A percentile compares a stretch with the other conserved stretches of the same genome.
Conservation (phyloP, 2,888 invertebrate genomes). For the Apotomis betuletana region DNA sequence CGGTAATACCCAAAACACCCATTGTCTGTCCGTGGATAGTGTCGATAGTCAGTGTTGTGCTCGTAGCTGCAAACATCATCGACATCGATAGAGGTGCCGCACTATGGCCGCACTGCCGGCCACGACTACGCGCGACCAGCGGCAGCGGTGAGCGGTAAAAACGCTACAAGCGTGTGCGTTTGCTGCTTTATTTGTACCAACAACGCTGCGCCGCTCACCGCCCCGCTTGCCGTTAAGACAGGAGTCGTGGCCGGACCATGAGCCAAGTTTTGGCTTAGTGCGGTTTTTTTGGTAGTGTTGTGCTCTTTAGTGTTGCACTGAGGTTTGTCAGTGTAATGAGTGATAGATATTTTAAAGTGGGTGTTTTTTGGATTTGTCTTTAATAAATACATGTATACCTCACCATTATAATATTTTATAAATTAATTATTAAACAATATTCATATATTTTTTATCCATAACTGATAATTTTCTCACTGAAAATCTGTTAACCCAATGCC, state of each 20-base stretch:
- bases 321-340: constrained; percentile 11
- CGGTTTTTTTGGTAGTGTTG: constrained; percentile 21
- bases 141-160: no score
- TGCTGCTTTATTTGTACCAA: no score
- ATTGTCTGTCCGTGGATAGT: constrained; percentile 54
- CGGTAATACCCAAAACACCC: constrained; percentile 66
- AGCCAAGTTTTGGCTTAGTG: constrained; percentile 10
- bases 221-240: no score
- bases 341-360: constrained; percentile 4
- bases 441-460: no score
- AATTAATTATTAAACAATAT: no score
- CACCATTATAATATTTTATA: neutral
- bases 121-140: no score
- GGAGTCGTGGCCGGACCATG: no score
- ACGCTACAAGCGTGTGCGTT: no score
- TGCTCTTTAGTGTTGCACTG: constrained; percentile 37
- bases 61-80: constrained; percentile 48
- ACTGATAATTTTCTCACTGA: no score
- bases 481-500: no score
- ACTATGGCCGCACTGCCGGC: constrained; percentile 18
- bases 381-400: neutral
- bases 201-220: no score
- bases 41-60: constrained; percentile 55
- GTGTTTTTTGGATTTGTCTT: constrained; percentile 13
- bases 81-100: constrained; percentile 44